Base-by-base conservation (phyloP, 1,140 invertebrate genomes). In the honey bee (Apis mellifera) region DNA sequence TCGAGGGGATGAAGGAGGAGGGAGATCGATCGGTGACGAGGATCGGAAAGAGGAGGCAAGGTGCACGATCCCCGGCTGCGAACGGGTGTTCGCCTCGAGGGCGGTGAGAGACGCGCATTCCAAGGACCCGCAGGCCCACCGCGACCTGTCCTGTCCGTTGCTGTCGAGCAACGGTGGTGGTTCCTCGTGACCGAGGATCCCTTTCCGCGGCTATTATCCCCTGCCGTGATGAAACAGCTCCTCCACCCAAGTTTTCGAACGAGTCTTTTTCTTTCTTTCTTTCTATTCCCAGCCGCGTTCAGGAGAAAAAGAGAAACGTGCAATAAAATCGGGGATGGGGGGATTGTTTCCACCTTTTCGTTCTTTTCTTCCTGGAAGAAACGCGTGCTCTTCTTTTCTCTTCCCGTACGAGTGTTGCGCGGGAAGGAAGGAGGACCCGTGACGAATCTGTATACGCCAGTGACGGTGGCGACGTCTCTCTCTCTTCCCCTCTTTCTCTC, bases 61-160 rank as follows among this genome's bases (percentile, higher is more conserved):
- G 32, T 96, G 96, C 88, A 95, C 95, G 1, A 92, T 95, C 2
- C 93, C 94, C 9, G 95, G 95, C 1, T 96, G 96, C 90, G 94
- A 95, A 9, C 94, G 95, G 81, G 92, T 96, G 0, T 96, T 96
- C 91, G 94, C 94, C 8, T 95, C 95, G 11, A 91, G 94, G 32
- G 95, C 95, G 50, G 95, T 95, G 69, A 92, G 96, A 11, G 95
- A 96, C 86, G 92, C 94, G 19, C 96, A 96, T 90, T 94, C 94
- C 50, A 94, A 95, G 70, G 95, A 95, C 86, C 92, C 91, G 9
- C 93, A 92, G 75, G 92, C 92, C 32, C 94, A 95, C 90, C 89
- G 93, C 77, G 93, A 94, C 42, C 86, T 92, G 12, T 71, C 90
- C 65, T 84, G n/a, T n/a, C n/a, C 90, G 65, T 84, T 90, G 57